Base-by-base conservation (phyloP, 2,797 vertebrate species). In the Lates japonicus region DNA sequence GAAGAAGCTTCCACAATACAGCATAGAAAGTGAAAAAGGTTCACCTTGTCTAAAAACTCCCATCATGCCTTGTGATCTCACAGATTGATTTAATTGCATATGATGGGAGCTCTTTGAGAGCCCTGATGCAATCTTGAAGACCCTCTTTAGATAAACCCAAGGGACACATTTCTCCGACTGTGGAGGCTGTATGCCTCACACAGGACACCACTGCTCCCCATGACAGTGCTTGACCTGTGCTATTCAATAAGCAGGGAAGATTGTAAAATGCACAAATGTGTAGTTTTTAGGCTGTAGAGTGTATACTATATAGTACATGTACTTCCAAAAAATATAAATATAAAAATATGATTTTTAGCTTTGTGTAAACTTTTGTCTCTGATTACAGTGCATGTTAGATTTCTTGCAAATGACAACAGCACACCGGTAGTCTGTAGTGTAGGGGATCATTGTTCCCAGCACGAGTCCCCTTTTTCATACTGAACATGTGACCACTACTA, bases 41-140 rank as follows among this genome's bases (percentile, higher is more conserved):
- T 92, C 77, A 88, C 87, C 91, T 92, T 92, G 82, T 55, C 52
- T 63, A 72, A 68, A 80, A 84, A 58, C 31, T 67, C 68, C 79
- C 39, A 73, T 74, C 78, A n/a, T 66, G 59, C 78, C 51, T 70
- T 64, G 61, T 59, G 64, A 82, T 80, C 76, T 79, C 71, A 64
- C 48, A 64, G 76, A 22, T 31, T 62, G 76, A 78, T 89, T 87
- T 88, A 87, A 92, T 85, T 91, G 76, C 54, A 79, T 69, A 64
- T 78, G 82, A 92, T 68, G 77, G 79, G 82, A 66, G 62, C 62
- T 84, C 67, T 76, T 83, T 83, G 69, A 78, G 78, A 73, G 74
- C 77, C 74, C 75, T 57, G 87, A 92, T 91, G 74, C 46, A 81
- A 92, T 92, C 83, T 82, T 58, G 75, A 35, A 74, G 59, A 22